Base-by-base conservation (phyloP, 2,797 vertebrate genomes). In the Spondyliosoma cantharus region DNA sequence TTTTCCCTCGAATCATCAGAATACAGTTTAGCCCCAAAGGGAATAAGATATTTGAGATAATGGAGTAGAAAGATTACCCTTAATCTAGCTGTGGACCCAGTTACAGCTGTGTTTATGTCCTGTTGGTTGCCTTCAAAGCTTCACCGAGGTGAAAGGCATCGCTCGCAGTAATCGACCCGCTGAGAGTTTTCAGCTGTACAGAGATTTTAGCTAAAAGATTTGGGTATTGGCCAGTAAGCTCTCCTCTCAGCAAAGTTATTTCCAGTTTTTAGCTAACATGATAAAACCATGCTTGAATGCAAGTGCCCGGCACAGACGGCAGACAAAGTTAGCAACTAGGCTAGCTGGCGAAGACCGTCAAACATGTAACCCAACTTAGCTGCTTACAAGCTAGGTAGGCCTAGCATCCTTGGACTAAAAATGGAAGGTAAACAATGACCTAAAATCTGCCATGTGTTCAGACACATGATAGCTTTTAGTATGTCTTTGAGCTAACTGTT, bases 11-110 rank as follows among this genome's bases (percentile, higher is more conserved):
- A 80, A 86, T 87, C 83, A 81, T 90, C 76, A 85, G 66, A 84
- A 86, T 82, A 76, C 63, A 73, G 37, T 6, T n/a, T 32, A 71
- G 68, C 71, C 74, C 50, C 78, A 66, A 82, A 72, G 80, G 84
- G 78, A 64, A 52, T 46, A 43, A 58, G 86, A 85, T 49, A 81
- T 74, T 78, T 63, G 53, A 52, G 75, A 82, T 86, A 86, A 89
- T 75, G 76, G 76, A 74, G 71, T 19, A 71, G 74, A 88, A 83
- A 80, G 19, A 82, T 78, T 54, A 48, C 8, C 5, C 37, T 58
- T 52, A 13, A 27, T 54, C 25, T 56, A 7, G 17, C 37, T 74
- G 37, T 57, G n/a, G 25, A 73, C 37, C 45, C n/a, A 24, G 67
- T 71, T 37, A 24, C 17, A 29, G 43, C 27, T 16, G 52, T 60